A percentile compares a stretch with the other conserved stretches of the same genome.
Evolutionary conservation across 2,888 invertebrate genomes (phyloP).

Genomic region (Caenorhabditis sp.): DNA sequence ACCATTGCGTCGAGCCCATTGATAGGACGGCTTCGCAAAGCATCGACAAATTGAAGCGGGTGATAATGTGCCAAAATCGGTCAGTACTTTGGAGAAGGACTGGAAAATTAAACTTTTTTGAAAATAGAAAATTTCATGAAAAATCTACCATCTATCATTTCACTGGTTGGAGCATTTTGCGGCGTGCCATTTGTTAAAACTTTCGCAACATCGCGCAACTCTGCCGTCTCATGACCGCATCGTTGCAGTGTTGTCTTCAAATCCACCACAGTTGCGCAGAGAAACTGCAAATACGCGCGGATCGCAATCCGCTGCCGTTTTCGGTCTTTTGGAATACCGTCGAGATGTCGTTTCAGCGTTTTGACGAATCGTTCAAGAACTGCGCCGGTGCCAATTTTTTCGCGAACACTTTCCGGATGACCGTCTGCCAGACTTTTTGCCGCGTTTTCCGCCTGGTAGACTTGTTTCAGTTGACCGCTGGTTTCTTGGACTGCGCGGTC

Average conservation of each 20-base stretch:
- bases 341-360: conserved; percentile 18
- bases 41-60: conserved; percentile 31
- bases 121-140: no score
- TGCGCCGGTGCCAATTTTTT: conserved; percentile 6
- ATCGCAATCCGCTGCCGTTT: conserved; percentile 2
- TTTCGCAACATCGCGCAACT: not conserved
- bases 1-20: conserved; percentile 17
- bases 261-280: conserved; percentile 30
- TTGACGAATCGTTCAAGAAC: conserved; percentile 31
- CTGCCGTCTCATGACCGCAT: conserved; percentile 16
- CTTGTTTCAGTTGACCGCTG: conserved; percentile 16
- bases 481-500: conserved; percentile 25
- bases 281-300: conserved; percentile 23
- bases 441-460: conserved; percentile 33
- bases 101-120: conserved; percentile 22
- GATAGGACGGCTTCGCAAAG: conserved; percentile 25
- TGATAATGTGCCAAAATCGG: conserved; percentile 45
- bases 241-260: conserved; percentile 8
- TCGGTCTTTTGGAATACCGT: not conserved
- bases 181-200: not conserved
- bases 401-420: conserved; percentile 24
- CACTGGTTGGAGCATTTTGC: not conserved
- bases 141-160: conserved; percentile 5
- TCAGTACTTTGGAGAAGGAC: conserved; percentile 19
- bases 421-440: conserved; percentile 34